Conservation (phyloP, 2,113 vertebrate genomes). For the Catharus fuscescens region DNA sequence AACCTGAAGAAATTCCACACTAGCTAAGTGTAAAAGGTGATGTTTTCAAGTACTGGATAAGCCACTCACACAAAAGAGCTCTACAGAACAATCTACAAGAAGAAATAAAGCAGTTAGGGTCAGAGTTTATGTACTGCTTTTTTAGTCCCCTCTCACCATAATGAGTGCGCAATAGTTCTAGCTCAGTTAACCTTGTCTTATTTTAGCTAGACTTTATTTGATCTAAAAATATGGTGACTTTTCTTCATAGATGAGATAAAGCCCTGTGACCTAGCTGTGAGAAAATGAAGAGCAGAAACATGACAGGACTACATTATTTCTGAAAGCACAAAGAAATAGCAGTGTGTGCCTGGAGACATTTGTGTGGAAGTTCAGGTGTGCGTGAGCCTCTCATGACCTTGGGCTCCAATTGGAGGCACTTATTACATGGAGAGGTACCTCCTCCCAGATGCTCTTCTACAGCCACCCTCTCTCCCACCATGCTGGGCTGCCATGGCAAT, state of each 20-base stretch:
- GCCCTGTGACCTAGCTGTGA: neutral
- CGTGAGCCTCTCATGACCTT: neutral
- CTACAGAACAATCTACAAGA: neutral
- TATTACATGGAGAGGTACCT: neutral
- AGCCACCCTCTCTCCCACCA: neutral
- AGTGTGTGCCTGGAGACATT: neutral
- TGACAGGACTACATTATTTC: neutral
- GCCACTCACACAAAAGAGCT: neutral
- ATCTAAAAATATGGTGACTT: neutral
- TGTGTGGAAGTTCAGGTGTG: neutral
- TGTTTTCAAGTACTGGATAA: neutral
- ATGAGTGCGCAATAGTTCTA: neutral
- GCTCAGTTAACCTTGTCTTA: slow-evolving; percentile 3
- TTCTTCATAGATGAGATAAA: neutral
- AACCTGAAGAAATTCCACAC: slow-evolving; percentile 2
- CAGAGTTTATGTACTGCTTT: neutral
- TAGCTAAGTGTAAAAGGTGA: neutral
- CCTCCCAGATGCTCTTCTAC: neutral
- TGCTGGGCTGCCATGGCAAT: neutral
- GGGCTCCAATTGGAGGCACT: neutral
- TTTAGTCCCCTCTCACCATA: neutral
- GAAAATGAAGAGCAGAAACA: neutral
- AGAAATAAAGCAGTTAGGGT: neutral
- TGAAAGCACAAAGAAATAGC: neutral
- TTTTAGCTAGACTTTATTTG: slow-evolving; percentile 13